These are phyloP conservation scores for Pongo abelii DNA, from an alignment of 2,113 vertebrate genomes.

Conservation along the genomic window DNA sequence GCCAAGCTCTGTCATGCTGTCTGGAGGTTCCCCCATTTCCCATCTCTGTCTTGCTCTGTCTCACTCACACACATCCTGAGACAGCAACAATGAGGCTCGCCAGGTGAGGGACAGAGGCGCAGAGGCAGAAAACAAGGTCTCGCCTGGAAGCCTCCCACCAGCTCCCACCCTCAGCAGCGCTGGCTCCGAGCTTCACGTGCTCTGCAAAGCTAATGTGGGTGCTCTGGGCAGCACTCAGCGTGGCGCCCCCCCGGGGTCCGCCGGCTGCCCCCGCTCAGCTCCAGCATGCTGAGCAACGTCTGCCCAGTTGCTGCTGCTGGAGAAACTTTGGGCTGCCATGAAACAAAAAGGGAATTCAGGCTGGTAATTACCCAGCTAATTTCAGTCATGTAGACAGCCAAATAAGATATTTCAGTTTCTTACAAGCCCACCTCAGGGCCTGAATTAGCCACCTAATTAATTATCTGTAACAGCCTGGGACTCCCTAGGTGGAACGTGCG, in stretches of 20 bases:
- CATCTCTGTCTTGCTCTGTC: neutral
- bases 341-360: constrained; percentile 40
- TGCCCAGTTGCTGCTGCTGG: fast-evolving
- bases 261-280: fast-evolving
- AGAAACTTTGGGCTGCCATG: constrained; percentile 49
- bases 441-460: constrained; percentile 69
- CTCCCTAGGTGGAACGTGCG: neutral
- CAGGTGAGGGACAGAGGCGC: neutral
- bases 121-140: neutral
- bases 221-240: too few relatives aligned
- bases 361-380: constrained; percentile 74
- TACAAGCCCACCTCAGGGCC: constrained; percentile 63
- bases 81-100: fast-evolving
- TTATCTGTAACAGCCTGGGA: constrained; percentile 56
- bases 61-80: neutral
- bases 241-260: neutral
- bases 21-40: neutral
- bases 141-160: fast-evolving
- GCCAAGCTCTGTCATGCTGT: neutral
- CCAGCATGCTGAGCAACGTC: neutral
- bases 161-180: fast-evolving
- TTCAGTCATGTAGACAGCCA: constrained; percentile 65
- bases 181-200: neutral
- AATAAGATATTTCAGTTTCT: constrained; percentile 22
- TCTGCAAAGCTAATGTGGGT: neutral